These are phyloP conservation scores for Gasterosteus aculeatus DNA, from an alignment of 2,113 vertebrate species.

Conservation along the genomic window DNA sequence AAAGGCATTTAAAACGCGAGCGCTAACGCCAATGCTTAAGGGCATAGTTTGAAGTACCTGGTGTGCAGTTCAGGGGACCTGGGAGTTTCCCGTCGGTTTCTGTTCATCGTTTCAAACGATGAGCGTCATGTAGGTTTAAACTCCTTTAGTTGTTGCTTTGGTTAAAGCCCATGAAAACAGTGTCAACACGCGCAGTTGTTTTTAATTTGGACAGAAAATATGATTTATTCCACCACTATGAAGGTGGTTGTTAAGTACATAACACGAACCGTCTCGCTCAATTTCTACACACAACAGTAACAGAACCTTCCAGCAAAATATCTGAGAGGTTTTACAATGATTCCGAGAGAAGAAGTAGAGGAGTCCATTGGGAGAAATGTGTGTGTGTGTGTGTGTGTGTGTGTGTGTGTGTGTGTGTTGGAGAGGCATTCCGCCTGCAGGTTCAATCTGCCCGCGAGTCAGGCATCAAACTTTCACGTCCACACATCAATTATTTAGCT, in stretches of 20 bases:
- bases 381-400: conserved; percentile 39
- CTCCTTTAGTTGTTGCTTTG: too few species aligned
- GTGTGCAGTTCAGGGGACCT: not conserved
- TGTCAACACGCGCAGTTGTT: not conserved
- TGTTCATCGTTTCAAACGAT: not conserved
- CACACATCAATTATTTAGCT: conserved; percentile 81
- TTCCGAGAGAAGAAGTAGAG: conserved; percentile 49
- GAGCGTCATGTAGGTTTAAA: not conserved
- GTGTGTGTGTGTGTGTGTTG: conserved; percentile 14
- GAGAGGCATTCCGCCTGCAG: conserved; percentile 74
- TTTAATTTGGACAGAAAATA: not conserved
- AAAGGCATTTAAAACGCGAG: conserved; percentile 34
- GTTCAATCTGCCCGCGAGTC: conserved; percentile 82
- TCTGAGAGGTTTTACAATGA: conserved; percentile 65
- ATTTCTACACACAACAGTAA: conserved; percentile 47
- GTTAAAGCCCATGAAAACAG: not conserved
- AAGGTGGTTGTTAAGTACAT: conserved; percentile 34
- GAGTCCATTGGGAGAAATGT: conserved; percentile 52
- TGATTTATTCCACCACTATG: conserved; percentile 15
- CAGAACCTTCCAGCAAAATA: conserved; percentile 65
- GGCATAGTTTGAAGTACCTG: not conserved
- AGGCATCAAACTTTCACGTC: conserved; percentile 83
- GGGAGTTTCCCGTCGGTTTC: not conserved
- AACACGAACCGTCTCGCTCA: conserved; percentile 26
- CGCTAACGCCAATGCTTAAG: conserved; percentile 8